A percentile compares a stretch with the other conserved stretches of the same genome.
These are phyloP conservation scores for Abrostola triplasia DNA, from an alignment of 2,888 invertebrate species.

Conservation along the genomic window DNA sequence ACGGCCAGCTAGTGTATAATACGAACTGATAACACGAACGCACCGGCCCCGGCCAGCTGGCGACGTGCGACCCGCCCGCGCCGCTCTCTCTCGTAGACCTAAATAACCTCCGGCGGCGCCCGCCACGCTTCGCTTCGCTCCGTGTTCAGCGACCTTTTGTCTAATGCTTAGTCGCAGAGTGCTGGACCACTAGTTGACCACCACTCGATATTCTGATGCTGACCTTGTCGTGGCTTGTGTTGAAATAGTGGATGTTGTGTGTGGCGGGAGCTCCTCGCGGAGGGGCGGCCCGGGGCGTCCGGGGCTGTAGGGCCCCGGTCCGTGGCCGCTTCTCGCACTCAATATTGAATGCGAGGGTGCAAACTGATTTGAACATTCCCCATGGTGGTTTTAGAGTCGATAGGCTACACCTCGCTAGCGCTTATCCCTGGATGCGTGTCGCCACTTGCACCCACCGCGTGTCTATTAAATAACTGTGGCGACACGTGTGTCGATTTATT, in stretches of 20 bases:
- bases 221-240: conserved; percentile 65
- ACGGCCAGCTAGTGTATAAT: conserved; percentile 9
- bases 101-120: conserved; percentile 21
- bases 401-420: not conserved
- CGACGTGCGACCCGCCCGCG: conserved; percentile 27
- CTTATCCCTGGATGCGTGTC: not conserved
- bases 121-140: conserved; percentile 42
- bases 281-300: conserved; percentile 15
- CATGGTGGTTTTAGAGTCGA: not conserved
- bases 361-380: conserved; percentile 12
- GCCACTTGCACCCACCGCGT: conserved; percentile 7
- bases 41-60: conserved; percentile 18
- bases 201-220: conserved; percentile 42
- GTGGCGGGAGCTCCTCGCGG: conserved; percentile 24
- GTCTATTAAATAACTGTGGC: conserved; percentile 23
- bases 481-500: conserved; percentile 20
- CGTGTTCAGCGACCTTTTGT: conserved; percentile 34
- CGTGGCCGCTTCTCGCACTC: conserved; percentile 9
- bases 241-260: conserved; percentile 56
- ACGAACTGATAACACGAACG: conserved; percentile 16
- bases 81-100: conserved; percentile 15
- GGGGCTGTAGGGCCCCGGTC: conserved; percentile 6
- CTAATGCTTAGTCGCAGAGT: conserved; percentile 30
- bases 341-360: conserved; percentile 17
- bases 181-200: conserved; percentile 17